Base-by-base conservation (phyloP, 2,888 invertebrate genomes). In the Exephanes ischioxanthus region DNA sequence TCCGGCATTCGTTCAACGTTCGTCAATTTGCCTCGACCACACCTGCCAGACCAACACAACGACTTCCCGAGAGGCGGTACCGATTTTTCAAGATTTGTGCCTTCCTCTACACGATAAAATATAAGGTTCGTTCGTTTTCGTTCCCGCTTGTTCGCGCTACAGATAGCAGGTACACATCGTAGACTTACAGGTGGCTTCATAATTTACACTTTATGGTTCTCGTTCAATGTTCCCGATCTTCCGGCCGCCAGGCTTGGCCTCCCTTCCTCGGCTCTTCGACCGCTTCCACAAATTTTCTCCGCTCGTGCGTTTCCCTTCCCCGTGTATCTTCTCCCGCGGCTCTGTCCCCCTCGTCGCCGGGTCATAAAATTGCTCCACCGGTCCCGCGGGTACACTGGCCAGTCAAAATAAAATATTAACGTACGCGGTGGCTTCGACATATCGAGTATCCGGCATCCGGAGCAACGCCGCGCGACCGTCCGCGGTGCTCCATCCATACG, bases 161-260 rank as follows among this genome's bases (percentile, higher is more conserved):
- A 61, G 82, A 53, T 70, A 83, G 61, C 19, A 51, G n/a, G 48
- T 63, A 63, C 30, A 33, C 61, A 61, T 37, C 80, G 80, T 19
- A 75, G 67, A 82, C 81, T 83, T 86, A 86, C 87, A 84, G 87
- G 88, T 88, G 86, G 87, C 86, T 88, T 86, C 87, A 90, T 91
- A 90, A 90, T 90, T 91, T 89, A 88, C 83, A 80, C 87, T 89
- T 89, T 90, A 90, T 91, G 89, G 88, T 73, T 77, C 82, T 77
- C 85, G 86, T 84, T 86, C 84, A 67, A 79, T 77, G 83, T 81
- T 84, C 79, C 72, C 80, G 61, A 80, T 70, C 79, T 70, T 82
- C 79, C 84, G 68, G 75, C 58, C 71, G 51, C 67, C 78, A 58
- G 41, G 73, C 68, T 66, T 45, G 3, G 73, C 77, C 71, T 81